Evolutionary conservation across 2,113 vertebrate species (phyloP), one percentile per base, ranked within the genome.

Genomic region (Phodopus roborovskii): DNA sequence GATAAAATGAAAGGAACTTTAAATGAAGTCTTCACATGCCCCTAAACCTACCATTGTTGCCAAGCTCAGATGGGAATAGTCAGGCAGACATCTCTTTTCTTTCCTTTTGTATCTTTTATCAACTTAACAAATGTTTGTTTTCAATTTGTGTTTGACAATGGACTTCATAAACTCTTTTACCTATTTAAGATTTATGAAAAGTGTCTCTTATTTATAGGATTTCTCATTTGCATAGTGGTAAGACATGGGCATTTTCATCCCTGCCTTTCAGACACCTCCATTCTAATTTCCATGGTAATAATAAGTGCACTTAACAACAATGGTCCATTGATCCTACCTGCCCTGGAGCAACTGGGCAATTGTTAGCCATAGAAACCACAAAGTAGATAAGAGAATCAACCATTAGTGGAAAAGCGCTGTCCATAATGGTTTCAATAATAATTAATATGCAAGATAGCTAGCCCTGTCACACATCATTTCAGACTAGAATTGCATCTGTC

Each of bases 401-500:
- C 97, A 93, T 98, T 97, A 97, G 97, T 15, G 77, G 0, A 17
- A n/a, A 90, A 96, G 91, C 33, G 5, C 85, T 48, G 95, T 75
- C 97, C 94, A 42, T 97, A 77, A 90, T 86, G 96, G 88, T 97
- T 94, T 97, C 96, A 58, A 92, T 97, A 93, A 94, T 97, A 97
- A 97, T 98, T 98, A 98, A 98, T 97, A 98, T 98, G 98, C 98
- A 97, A 98, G 98, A 64, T 94, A 93, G 97, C 98, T 91, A 85
- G 94, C 82, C 66, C 86, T 96, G 98, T 97, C 98, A 97, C 98
- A 97, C 98, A 96, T 98, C 98, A 97, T 98, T 98, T 97, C 98
- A 98, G 97, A 95, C 98, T 92, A 94, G 97, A 97, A 97, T 96
- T 98, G 98, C 98, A 98, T 98, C 98, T 99, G 98, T 98, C 98